Percentiles rank a stretch among this genome's conserved stretches.
Evolutionary conservation across 1,140 invertebrate genomes (phyloP).

Genomic region (Sesamia nonagrioides): DNA sequence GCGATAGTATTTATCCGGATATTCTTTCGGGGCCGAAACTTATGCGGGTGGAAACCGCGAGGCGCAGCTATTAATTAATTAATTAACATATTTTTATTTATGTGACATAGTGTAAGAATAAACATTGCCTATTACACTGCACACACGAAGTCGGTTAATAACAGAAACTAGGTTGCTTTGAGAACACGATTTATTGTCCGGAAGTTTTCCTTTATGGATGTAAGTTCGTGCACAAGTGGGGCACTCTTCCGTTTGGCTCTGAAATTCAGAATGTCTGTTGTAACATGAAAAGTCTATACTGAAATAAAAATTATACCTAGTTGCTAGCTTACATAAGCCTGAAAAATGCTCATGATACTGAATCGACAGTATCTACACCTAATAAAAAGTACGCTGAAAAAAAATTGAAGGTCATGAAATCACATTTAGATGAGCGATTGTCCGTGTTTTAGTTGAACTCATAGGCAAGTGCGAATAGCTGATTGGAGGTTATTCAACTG

Average conservation of each 20-base stretch:
- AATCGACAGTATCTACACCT: too few relatives aligned
- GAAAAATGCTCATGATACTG: background rate
- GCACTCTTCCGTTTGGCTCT: slow-evolving; percentile 45
- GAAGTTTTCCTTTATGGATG: slow-evolving; percentile 34
- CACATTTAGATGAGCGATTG: slow-evolving; percentile 54
- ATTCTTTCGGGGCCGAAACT: too few relatives aligned
- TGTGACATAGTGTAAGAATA: too few relatives aligned
- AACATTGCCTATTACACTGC: background rate
- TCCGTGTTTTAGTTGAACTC: slow-evolving; percentile 64
- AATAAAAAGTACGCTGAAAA: background rate
- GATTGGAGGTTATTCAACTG: slow-evolving; percentile 87
- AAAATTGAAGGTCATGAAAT: slow-evolving; percentile 35
- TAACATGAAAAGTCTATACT: background rate
- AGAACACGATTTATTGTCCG: slow-evolving; percentile 35
- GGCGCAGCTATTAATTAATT: too few relatives aligned
- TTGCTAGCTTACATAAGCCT: background rate
- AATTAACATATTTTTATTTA: too few relatives aligned
- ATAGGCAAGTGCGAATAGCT: slow-evolving; percentile 85
- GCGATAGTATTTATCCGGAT: too few relatives aligned
- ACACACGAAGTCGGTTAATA: background rate
- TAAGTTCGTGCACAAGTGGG: slow-evolving; percentile 53
- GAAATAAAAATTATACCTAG: background rate
- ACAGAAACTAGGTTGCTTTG: slow-evolving; percentile 30
- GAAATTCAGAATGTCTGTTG: slow-evolving; percentile 14
- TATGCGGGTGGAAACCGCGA: too few relatives aligned